A percentile compares a stretch with the other conserved stretches of the same genome.
These are phyloP conservation scores for Argyresthia goedartella DNA, from an alignment of 2,888 invertebrate species.

Conservation along the genomic window DNA sequence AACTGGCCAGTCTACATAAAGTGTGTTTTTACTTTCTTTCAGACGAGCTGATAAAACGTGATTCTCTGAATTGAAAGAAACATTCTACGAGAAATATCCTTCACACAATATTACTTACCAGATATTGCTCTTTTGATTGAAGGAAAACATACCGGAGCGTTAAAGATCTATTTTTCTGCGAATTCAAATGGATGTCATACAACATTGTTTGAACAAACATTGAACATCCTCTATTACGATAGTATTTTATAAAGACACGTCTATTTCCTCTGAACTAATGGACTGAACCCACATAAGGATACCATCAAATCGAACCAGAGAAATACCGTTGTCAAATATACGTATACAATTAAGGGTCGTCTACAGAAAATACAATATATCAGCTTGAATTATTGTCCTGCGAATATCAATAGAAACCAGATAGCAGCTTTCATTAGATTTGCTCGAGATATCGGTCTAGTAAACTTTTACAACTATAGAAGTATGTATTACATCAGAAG, in stretches of 20 bases:
- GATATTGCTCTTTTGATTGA: constrained; percentile 2
- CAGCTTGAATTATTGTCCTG: too few relatives aligned
- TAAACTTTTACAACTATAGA: too few relatives aligned
- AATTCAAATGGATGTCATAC: background rate
- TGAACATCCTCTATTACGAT: background rate
- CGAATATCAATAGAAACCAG: too few relatives aligned
- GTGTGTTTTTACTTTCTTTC: background rate
- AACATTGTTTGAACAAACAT: background rate
- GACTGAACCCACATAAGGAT: background rate
- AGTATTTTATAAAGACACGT: background rate
- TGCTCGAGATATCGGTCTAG: too few relatives aligned
- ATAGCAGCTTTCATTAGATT: too few relatives aligned
- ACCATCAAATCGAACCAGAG: background rate
- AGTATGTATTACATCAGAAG: too few relatives aligned
- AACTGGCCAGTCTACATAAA: background rate
- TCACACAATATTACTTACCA: background rate
- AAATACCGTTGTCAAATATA: background rate
- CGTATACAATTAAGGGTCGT: too few relatives aligned
- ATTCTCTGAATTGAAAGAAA: background rate
- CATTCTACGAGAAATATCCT: background rate
- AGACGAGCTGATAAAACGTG: background rate
- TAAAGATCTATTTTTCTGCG: background rate
- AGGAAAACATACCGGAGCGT: background rate
- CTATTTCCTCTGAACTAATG: background rate
- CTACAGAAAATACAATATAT: too few relatives aligned